phyloP scores from a whole-genome alignment of 1,140 invertebrate species.

The Conus ventricosus region DNA sequence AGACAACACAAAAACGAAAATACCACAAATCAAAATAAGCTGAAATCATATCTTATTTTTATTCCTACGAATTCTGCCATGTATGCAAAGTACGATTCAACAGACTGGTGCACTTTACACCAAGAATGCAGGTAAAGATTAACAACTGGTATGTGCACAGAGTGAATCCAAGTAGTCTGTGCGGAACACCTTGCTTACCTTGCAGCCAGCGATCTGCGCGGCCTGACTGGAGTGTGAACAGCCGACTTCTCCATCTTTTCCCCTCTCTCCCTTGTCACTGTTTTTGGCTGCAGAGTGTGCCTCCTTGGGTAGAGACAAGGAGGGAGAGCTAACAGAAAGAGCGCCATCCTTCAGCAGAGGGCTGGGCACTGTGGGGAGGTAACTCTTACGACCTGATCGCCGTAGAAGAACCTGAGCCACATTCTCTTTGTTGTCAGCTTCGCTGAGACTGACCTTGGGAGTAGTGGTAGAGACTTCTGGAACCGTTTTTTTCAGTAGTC shows the following conservation, averaged over 20 bases:
- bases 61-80: no score
- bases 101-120: no score
- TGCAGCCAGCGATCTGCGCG: not conserved
- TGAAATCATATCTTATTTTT: no score
- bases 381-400: constrained; percentile 49
- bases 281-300: no score
- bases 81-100: no score
- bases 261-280: not conserved
- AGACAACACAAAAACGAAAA: no score
- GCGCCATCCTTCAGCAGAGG: constrained; percentile 63
- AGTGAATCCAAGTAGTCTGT: no score
- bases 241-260: not conserved
- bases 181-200: not conserved
- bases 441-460: not conserved
- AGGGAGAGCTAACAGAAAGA: not conserved
- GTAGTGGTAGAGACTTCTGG: not conserved
- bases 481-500: not conserved
- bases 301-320: not conserved
- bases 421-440: constrained; percentile 36
- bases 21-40: no score
- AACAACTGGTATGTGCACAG: no score
- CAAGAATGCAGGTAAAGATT: no score
- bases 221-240: not conserved
- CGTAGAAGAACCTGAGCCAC: not conserved
- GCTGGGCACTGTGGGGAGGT: constrained; percentile 62